Conservation (phyloP, 2,113 vertebrate genomes). For the Scomber colias region DNA sequence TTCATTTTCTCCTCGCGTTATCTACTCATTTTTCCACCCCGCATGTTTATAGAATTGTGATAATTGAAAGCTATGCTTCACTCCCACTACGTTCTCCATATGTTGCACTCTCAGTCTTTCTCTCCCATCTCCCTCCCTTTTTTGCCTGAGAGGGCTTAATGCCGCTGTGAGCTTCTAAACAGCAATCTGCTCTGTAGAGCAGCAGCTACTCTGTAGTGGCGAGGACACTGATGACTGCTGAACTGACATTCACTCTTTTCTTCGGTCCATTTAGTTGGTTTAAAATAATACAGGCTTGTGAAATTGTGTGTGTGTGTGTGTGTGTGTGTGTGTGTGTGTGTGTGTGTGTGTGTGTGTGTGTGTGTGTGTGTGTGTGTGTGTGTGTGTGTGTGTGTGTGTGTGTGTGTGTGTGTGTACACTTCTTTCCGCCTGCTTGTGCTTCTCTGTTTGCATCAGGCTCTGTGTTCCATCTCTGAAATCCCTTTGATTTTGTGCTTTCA, state of each 20-base stretch:
- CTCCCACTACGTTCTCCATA: constrained; percentile 78
- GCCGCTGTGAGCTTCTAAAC: constrained; percentile 79
- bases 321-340: too few relatives aligned
- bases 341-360: constrained; percentile 2
- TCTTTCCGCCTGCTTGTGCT: constrained; percentile 13
- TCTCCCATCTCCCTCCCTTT: constrained; percentile 57
- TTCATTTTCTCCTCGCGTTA: constrained; percentile 66
- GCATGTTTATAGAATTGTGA: constrained; percentile 75
- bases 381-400: constrained; percentile 15
- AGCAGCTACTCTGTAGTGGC: constrained; percentile 66
- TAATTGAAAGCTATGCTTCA: constrained; percentile 80
- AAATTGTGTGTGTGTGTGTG: constrained; percentile 14
- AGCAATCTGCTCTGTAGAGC: constrained; percentile 77
- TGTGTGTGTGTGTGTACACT: constrained; percentile 3
- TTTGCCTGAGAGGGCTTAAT: constrained; percentile 82
- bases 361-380: neutral
- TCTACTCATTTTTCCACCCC: constrained; percentile 74
- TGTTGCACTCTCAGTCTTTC: constrained; percentile 67
- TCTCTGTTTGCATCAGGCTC: constrained; percentile 27
- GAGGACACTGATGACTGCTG: constrained; percentile 59
- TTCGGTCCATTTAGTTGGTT: constrained; percentile 31
- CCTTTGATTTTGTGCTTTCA: constrained; percentile 52
- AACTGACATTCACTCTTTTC: constrained; percentile 39
- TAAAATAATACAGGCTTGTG: constrained; percentile 46
- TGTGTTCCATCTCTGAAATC: constrained; percentile 32